Base-by-base conservation (phyloP, 2,888 invertebrate species). In the Ophioninae sp. region DNA sequence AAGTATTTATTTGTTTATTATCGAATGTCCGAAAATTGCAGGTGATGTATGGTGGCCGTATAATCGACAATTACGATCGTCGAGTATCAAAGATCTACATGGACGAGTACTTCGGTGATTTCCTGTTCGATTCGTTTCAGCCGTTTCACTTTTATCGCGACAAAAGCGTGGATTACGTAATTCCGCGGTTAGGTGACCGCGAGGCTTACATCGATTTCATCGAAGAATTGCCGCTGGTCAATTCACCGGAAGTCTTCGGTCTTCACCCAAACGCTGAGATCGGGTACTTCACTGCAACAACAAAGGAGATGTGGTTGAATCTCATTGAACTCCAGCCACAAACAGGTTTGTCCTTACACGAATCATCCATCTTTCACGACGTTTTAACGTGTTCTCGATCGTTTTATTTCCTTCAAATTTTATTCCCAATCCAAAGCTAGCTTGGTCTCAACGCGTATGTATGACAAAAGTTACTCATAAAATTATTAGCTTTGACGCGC, bases 211-310 rank as follows among this genome's bases (percentile, higher is more conserved):
- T 97, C 65, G 95, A 88, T 37, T 92, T 90, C 90, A 96, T 98
- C 89, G 97, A 98, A 90, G 94, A 94, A 68, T 93, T 98, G 61
- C 98, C 98, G 0, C 93, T 98, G 82, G 95, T 96, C 23, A 98
- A 98, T 93, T 96, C 96, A 13, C 98, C 98, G 2, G 97, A 97
- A 91, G 97, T 98, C 78, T 98, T 98, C 93, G 98, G 98, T 9
- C 93, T 98, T 72, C 98, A 98, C 93, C 96, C 97, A n/a, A 98
- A 98, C 93, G 98, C 98, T 0, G 98, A 98, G 94, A 98, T 98
- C 90, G 97, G 97, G 8, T 98, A 98, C 93, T 98, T 98, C 93
- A 97, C 97, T 76, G 96, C 96, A 91, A 96, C 97, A 0, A 96
- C 97, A 10, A 95, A 96, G 87, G 96, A 96, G 91, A 97, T 98